Conservation (phyloP, 2,113 vertebrate species). For the Casuarius casuarius region DNA sequence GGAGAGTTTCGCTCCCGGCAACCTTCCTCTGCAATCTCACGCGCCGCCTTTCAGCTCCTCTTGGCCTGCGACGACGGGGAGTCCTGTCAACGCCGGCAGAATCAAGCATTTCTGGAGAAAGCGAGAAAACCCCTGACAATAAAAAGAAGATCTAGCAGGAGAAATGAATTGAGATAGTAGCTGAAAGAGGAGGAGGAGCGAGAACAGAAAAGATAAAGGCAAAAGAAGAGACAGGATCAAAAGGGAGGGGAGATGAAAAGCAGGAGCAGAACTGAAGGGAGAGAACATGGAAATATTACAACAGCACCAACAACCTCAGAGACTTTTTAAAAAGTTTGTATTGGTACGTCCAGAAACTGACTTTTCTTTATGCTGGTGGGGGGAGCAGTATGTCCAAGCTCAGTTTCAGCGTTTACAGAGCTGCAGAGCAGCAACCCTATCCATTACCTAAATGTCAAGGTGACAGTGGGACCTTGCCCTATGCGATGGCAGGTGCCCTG, state of each 20-base stretch:
- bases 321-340: not conserved
- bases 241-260: slow-evolving; percentile 27
- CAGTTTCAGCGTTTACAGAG: not conserved
- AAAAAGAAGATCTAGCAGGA: not conserved
- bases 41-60: not conserved
- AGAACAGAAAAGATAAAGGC: slow-evolving; percentile 23
- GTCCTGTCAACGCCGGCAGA: not conserved
- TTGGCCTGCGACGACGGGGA: not conserved
- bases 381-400: not conserved
- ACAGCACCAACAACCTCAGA: not conserved
- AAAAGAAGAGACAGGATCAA: not conserved
- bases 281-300: not conserved
- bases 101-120: slow-evolving; percentile 1
- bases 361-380: not conserved
- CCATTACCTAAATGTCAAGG: not conserved
- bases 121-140: not conserved
- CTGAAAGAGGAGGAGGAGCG: slow-evolving; percentile 3
- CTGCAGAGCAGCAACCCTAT: not conserved
- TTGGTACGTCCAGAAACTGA: not conserved
- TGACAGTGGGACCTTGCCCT: not conserved
- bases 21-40: not conserved
- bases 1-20: not conserved
- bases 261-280: not conserved
- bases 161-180: slow-evolving; percentile 5
- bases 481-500: not conserved